These are phyloP conservation scores for Meriones psammophilus DNA, from an alignment of 2,797 vertebrate species.

Conservation along the genomic window DNA sequence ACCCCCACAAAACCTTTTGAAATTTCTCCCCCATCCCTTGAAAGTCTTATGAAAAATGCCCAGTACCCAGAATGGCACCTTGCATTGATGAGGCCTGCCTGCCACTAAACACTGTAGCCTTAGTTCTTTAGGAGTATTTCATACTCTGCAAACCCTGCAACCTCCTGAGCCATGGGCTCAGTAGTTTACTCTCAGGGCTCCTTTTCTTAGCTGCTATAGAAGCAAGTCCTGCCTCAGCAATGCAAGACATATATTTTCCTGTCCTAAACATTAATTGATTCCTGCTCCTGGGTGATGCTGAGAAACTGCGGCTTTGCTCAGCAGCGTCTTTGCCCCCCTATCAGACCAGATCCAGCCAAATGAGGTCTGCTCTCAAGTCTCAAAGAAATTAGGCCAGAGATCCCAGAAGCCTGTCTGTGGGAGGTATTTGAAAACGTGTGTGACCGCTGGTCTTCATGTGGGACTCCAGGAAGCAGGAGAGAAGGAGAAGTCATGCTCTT, in stretches of 20 bases:
- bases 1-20: conserved; percentile 10
- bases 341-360: not conserved
- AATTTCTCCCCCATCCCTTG: conserved; percentile 13
- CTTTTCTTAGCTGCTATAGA: conserved; percentile 40
- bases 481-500: not conserved
- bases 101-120: not conserved
- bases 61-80: not conserved
- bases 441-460: not conserved
- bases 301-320: conserved; percentile 39
- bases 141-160: not conserved
- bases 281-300: conserved; percentile 50
- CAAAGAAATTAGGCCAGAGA: conserved; percentile 57
- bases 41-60: not conserved
- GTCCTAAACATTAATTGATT: conserved; percentile 69
- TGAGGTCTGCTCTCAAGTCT: not conserved
- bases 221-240: conserved; percentile 62
- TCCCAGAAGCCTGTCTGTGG: not conserved
- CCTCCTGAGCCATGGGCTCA: not conserved
- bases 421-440: conserved; percentile 29
- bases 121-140: not conserved
- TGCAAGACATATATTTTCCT: conserved; percentile 63
- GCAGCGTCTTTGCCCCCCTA: not conserved
- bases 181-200: not conserved
- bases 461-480: not conserved
- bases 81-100: not conserved